Evolutionary conservation across 2,888 invertebrate species (phyloP), one percentile per base, ranked within the genome.

Genomic region (Drosophila prostipennis): DNA sequence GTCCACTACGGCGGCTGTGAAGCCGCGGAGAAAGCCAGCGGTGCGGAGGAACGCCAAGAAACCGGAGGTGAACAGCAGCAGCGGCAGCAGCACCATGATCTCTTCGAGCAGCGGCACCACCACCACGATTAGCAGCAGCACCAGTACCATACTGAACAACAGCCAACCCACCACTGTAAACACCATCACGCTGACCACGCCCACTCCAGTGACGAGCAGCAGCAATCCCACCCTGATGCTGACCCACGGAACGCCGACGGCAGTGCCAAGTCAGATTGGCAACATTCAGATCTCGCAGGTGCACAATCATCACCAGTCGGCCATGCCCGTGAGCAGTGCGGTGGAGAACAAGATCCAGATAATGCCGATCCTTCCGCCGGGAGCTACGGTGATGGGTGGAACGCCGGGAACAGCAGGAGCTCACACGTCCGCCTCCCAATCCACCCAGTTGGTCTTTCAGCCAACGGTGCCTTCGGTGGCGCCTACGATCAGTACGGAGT

Each of bases 341-440:
- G 91, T 92, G 3, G 92, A 92, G 70, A 92, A 92, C 58, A 92
- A 92, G 80, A 92, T 92, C 46, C 92, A 92, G 81, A 92, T 92
- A 37, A 92, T 92, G 92, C 90, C 93, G 48, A 91, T 92, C 71
- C 65, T 91, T 39, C 77, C 87, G 7, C 87, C 89, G 19, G 88
- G 84, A 48, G 82, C 85, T 37, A 90, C 90, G 37, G 82, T 84
- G 4, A 83, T 87, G 79, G 86, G 89, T 10, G 81, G 87, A 19
- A 32, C 87, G 23, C 72, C 83, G 3, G 45, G 68, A 26, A 7
- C 29, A 29, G 8, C 68, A 59, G 45, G 78, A 51, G 23, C 65
- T 11, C 81, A 63, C 34, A 48, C 73, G 6, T 54, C 69, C 19
- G 59, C 75, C 7, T 67, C 77, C 45, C 48, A 59, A 52, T 42